A percentile compares a stretch with the other conserved stretches of the same genome.
Conservation (phyloP, 2,888 invertebrate genomes). For the Andricus curvator region DNA sequence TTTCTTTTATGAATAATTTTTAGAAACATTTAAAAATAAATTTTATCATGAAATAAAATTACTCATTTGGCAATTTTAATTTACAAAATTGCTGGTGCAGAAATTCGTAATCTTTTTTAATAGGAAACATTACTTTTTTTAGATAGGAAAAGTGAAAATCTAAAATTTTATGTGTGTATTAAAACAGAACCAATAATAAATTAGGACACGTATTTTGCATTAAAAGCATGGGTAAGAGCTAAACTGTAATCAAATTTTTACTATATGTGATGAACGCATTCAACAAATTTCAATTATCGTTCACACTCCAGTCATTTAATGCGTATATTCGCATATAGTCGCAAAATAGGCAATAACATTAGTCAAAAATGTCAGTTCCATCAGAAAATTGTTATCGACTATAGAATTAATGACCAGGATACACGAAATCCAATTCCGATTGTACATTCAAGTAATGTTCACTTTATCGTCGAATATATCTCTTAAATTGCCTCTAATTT, state of each 20-base stretch:
- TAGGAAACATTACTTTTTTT: too few relatives aligned
- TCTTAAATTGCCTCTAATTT: background rate
- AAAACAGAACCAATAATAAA: background rate
- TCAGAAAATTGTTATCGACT: conserved; percentile 26
- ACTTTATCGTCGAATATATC: background rate
- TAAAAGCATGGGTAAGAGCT: background rate
- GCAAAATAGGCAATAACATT: conserved; percentile 30
- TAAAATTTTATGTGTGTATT: too few relatives aligned
- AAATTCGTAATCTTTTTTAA: too few relatives aligned
- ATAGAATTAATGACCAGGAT: conserved; percentile 25
- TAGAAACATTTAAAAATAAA: too few relatives aligned
- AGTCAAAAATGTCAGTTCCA: conserved; percentile 37
- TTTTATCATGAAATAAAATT: too few relatives aligned
- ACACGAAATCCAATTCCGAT: conserved; percentile 4
- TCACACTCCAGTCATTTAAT: background rate
- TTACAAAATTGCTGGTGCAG: too few relatives aligned
- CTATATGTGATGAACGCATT: background rate
- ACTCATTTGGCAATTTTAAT: too few relatives aligned
- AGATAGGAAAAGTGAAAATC: too few relatives aligned
- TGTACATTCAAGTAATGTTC: background rate
- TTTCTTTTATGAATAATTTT: too few relatives aligned
- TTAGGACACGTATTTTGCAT: background rate
- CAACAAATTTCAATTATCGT: background rate
- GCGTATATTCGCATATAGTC: background rate
- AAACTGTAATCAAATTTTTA: background rate